These are phyloP conservation scores for Saguinus imperator DNA, from an alignment of 2,113 vertebrate genomes.

Conservation along the genomic window DNA sequence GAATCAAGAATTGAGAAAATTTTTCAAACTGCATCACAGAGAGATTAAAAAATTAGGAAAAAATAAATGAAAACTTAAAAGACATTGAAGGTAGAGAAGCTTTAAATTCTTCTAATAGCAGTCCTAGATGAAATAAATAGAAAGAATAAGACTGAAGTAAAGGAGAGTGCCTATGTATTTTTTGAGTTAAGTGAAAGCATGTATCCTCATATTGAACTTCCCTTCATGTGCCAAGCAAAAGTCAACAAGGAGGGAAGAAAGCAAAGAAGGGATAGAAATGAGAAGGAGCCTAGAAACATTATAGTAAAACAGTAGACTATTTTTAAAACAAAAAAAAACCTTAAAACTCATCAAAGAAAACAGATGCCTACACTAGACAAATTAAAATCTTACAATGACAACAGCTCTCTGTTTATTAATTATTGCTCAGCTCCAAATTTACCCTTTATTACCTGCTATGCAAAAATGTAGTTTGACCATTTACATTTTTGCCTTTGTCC, in stretches of 20 bases:
- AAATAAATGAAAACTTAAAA: neutral
- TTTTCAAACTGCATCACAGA: neutral
- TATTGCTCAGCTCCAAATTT: neutral
- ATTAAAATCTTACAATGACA: constrained; percentile 1
- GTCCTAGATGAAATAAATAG: neutral
- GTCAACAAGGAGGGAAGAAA: neutral
- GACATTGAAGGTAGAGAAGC: neutral
- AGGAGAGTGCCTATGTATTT: neutral
- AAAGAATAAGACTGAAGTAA: neutral
- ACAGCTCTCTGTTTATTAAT: neutral
- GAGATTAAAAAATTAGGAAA: neutral
- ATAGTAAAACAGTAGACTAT: neutral
- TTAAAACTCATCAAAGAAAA: neutral
- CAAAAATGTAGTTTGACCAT: neutral
- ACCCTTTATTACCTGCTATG: neutral
- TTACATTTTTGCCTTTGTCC: neutral
- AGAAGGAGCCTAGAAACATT: neutral
- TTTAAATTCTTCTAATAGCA: neutral
- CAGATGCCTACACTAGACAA: neutral
- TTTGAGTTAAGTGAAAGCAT: neutral
- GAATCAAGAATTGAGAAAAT: neutral
- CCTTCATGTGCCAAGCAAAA: neutral
- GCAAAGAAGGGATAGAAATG: rapidly evolving
- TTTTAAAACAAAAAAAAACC: neutral
- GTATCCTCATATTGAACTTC: neutral